Evolutionary conservation across 1,140 invertebrate species (phyloP), one percentile per base, ranked within the genome.

Genomic region (Micrasema longulum): DNA sequence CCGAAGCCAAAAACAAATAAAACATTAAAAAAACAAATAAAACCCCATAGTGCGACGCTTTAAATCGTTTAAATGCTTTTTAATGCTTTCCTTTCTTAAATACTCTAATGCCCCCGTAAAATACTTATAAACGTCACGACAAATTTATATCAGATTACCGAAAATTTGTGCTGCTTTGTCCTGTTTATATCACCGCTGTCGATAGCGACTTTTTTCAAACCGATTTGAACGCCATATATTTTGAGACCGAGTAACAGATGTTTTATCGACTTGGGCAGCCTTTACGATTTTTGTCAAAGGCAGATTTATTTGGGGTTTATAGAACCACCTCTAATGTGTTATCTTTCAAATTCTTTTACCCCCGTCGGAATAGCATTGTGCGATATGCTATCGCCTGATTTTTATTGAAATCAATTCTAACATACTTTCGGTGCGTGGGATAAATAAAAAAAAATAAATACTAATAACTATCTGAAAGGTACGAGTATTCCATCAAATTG

Each of bases 121-220:
- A 69, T 41, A 47, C 52, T 67, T 74, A 71, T 74, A 74, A 74
- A 74, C 63, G 72, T 74, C 72, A 74, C 68, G 72, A 74, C 72
- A 74, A 74, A 74, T 74, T 74, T 74, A 74, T 74, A 74, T 74
- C 72, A 71, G 72, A 74, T 74, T 71, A 74, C 38, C 60, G 68
- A 71, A 74, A 74, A 74, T 74, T 74, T 74, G 72, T 74, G 71
- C 67, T 68, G 72, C 50, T 64, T 65, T 41, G 65, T 63, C 64
- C 68, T 57, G 69, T 63, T 69, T 74, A 74, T 71, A 74, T 74
- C 72, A 74, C 72, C 47, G 55, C 57, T 31, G 41, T 74, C 72
- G 72, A 74, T 47, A 38, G 20, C 20, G 26, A 11, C 43, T 14
- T 43, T 64, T 62, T 36, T 55, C 31, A 47, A 23, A 20, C 60